Percentiles rank a stretch among this genome's conserved stretches.
These are phyloP conservation scores for Brachionichthys hirsutus DNA, from an alignment of 2,113 vertebrate genomes.

Conservation along the genomic window DNA sequence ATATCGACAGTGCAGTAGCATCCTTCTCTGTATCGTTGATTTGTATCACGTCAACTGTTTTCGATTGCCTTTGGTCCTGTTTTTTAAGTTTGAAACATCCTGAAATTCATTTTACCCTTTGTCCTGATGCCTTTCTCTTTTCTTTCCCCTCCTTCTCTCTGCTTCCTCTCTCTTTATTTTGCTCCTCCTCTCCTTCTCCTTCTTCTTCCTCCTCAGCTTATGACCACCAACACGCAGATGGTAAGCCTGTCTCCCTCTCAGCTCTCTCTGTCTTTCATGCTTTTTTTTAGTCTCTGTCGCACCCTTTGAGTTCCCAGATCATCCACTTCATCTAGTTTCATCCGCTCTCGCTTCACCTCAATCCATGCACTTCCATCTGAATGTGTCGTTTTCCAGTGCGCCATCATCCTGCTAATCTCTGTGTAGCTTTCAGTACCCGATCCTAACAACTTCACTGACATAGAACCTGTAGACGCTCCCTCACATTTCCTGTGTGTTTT, in stretches of 20 bases:
- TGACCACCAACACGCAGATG: conserved; percentile 97
- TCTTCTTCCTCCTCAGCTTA: conserved; percentile 87
- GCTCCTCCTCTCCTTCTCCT: conserved; percentile 74
- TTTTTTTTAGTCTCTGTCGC: conserved; percentile 59
- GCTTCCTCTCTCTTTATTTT: conserved; percentile 83
- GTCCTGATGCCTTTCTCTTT: conserved; percentile 79
- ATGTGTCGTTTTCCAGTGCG: conserved; percentile 54
- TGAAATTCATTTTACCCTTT: conserved; percentile 73
- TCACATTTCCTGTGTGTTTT: conserved; percentile 55
- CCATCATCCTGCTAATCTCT: conserved; percentile 56
- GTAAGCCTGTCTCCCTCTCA: conserved; percentile 88
- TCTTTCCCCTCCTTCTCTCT: conserved; percentile 53
- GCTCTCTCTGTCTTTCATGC: conserved; percentile 68
- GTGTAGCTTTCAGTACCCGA: conserved; percentile 51
- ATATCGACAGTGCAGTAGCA: conserved; percentile 71
- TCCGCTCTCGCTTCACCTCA: conserved; percentile 45
- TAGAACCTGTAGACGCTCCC: conserved; percentile 54
- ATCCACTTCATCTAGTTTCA: conserved; percentile 51
- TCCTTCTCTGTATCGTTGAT: conserved; percentile 82
- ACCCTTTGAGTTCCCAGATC: conserved; percentile 61
- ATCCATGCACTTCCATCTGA: conserved; percentile 56
- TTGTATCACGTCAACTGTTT: conserved; percentile 83
- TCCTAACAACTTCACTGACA: conserved; percentile 50
- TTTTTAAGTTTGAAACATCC: conserved; percentile 80
- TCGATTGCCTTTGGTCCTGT: conserved; percentile 74